Base-by-base conservation (phyloP, 2,888 invertebrate species). In the Stenichneumon culpator region DNA sequence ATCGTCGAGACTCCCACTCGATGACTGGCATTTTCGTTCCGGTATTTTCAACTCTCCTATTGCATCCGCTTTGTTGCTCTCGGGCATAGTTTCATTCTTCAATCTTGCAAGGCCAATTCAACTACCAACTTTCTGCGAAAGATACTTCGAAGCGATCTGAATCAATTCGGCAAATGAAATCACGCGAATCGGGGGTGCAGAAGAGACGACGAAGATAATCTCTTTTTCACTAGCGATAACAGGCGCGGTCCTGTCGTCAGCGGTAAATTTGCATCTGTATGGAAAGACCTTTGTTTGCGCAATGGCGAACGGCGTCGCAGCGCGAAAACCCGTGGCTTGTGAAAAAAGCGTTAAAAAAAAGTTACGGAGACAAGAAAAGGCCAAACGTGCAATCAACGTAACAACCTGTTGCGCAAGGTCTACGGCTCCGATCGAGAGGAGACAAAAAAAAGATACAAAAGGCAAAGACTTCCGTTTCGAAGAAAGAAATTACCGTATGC, bases 201-300 rank as follows among this genome's bases (percentile, higher is more conserved):
- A 22, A 57, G 14, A 57, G 7, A 54, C 22, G 22, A n/a, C 22
- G 22, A 54, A 54, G 11, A 22, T 54, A 54, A 54, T 57, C 57
- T 11, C 57, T 25, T 25, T 47, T 25, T 57, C 57, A 25, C 14
- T 11, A 25, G 25, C 22, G 57, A 25, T 57, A 57, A 57, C 3
- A 57, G 22, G 14, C 57, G 57, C 57, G 22, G 25, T 47, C 14
- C 14, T 84, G 79, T 83, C 78, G 86, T 80, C 82, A 81, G 44
- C 65, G 57, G 57, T 47, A 25, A 32, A 84, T 86, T 86, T 86
- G 77, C 84, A 88, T 87, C 82, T 81, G 84, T 83, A 86, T 86
- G 82, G 25, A 84, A 57, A 3, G 74, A 67, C 74, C 70, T 80
- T 82, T 83, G 84, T 87, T 84, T 82, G 70, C 68, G 70, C 47